Base-by-base conservation (phyloP, 1,140 invertebrate genomes). In the Hetaerina americana region DNA sequence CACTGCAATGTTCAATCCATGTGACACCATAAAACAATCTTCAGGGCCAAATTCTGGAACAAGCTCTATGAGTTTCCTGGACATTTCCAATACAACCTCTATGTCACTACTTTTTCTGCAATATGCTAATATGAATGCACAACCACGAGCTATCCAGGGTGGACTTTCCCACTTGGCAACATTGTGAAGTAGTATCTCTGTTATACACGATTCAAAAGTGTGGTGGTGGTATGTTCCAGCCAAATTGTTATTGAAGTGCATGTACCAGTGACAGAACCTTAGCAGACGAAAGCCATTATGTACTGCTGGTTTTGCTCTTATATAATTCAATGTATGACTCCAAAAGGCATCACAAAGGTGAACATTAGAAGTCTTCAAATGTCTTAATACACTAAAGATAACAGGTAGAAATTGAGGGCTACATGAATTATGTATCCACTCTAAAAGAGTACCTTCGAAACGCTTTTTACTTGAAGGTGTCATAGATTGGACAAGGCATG, bases 221-320 rank as follows among this genome's bases (percentile, higher is more conserved):
- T 74, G 68, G 73, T 83, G 78, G 0, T 82, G 77, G 75, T 84
- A 83, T 5, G 80, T 82, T 12, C 81, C 81, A 15, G 80, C 78
- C 5, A 84, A 74, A 72, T 84, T 83, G 10, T 79, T 81, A 72
- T 82, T 83, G 72, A 85, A 86, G 77, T 82, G 80, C 77, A 85
- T 81, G 73, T 86, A 87, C 26, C 80, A 81, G 71, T 83, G 79
- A 69, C 79, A 81, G 27, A 78, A 72, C 73, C 80, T 72, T 25
- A 84, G 77, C 22, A 78, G 72, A 69, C 22, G 28, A 66, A 80
- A 71, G n/a, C 78, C 71, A n/a, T 73, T 71, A 27, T 77, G 74
- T 24, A 77, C 72, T 24, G 76, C 72, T 0, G 29, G 15, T 8
- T 71, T 68, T 5, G 70, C 72, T 5, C 79, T 71, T 27, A 84